Percentiles rank a stretch among this genome's conserved stretches.
These are phyloP conservation scores for Neuroterus valhalla DNA, from an alignment of 1,140 invertebrate species.

Conservation along the genomic window DNA sequence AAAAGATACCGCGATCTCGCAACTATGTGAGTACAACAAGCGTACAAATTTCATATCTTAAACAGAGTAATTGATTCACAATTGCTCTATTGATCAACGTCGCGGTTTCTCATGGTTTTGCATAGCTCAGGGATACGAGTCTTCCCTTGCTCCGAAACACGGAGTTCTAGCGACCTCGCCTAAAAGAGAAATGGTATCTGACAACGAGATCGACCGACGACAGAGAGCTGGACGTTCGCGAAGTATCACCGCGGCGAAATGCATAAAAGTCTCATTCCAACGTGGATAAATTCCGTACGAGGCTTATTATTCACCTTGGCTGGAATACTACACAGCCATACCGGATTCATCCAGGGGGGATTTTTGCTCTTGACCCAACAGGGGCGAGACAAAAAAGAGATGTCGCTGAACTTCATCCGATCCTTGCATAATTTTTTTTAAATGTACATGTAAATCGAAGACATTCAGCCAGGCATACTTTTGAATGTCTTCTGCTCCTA, in stretches of 20 bases:
- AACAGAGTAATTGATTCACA: conserved; percentile 30
- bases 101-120: neutral
- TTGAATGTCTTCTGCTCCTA: too few species aligned
- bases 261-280: conserved; percentile 23
- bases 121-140: conserved; percentile 15
- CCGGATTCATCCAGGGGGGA: neutral
- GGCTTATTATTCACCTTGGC: conserved; percentile 13
- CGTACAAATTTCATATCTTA: conserved; percentile 28
- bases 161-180: conserved; percentile 26
- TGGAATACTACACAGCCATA: neutral
- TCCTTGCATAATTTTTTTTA: too few species aligned
- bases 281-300: conserved; percentile 22
- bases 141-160: conserved; percentile 22
- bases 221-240: conserved; percentile 19
- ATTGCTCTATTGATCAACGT: conserved; percentile 29
- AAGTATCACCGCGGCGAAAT: conserved; percentile 26
- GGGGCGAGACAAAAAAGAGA: neutral
- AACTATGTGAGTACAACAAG: conserved; percentile 11
- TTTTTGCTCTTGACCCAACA: neutral
- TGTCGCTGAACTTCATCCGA: too few species aligned
- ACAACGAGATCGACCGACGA: conserved; percentile 30
- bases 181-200: conserved; percentile 31
- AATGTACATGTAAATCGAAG: too few species aligned
- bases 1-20: conserved; percentile 6
- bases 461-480: too few species aligned